Conservation (phyloP, 1,140 invertebrate species). For the Caenorhabditis inopinata region DNA sequence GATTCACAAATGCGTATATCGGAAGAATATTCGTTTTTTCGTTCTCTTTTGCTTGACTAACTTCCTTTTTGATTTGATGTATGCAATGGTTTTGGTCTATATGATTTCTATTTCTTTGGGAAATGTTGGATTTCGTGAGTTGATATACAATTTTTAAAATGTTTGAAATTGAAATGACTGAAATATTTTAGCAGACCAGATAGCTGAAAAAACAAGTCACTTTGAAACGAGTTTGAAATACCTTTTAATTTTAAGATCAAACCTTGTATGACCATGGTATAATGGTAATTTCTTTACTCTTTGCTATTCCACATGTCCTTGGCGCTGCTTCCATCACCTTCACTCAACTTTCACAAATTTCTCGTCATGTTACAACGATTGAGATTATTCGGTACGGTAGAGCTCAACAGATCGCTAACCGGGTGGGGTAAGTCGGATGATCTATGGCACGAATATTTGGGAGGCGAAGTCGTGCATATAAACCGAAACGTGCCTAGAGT, state of each 20-base stretch:
- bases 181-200: no score
- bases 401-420: not conserved
- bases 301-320: not conserved
- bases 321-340: not conserved
- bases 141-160: no score
- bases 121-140: not conserved
- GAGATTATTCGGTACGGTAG: not conserved
- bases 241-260: constrained; percentile 17
- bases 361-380: constrained; percentile 7
- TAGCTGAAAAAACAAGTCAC: no score
- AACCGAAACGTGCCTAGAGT: no score
- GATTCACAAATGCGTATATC: constrained; percentile 21
- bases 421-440: not conserved
- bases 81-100: not conserved
- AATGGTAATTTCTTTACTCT: not conserved
- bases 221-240: no score
- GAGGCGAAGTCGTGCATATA: no score
- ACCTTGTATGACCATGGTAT: not conserved
- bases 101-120: not conserved
- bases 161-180: no score
- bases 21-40: constrained; percentile 5
- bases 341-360: constrained; percentile 16
- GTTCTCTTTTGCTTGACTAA: not conserved
- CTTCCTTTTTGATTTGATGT: not conserved
- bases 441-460: no score